phyloP scores from a whole-genome alignment of 2,113 vertebrate genomes.

The Ammodytes dubius region DNA sequence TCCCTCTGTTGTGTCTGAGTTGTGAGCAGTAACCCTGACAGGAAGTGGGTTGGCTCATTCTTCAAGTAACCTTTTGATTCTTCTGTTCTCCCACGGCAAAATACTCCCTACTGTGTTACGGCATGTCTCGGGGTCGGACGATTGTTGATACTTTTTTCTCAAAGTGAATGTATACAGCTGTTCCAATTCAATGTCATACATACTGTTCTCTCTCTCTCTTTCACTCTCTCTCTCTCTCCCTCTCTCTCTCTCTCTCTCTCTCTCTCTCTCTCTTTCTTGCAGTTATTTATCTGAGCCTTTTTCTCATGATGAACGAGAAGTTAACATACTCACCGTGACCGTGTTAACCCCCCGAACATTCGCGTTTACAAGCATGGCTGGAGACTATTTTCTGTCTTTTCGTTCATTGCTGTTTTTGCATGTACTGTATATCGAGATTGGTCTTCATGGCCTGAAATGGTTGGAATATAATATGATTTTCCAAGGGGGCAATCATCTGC shows the following conservation, averaged over 20 bases:
- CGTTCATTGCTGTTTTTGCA: not conserved
- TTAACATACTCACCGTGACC: not conserved
- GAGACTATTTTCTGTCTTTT: not conserved
- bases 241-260: too few relatives aligned
- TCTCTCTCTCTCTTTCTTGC: too few relatives aligned
- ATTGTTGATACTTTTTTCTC: conserved; percentile 32
- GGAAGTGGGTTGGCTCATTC: conserved; percentile 52
- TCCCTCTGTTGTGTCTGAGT: conserved; percentile 47
- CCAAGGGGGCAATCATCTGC: too few relatives aligned
- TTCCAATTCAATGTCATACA: conserved; percentile 2
- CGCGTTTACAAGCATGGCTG: not conserved
- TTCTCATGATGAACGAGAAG: not conserved
- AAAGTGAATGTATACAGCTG: conserved; percentile 38
- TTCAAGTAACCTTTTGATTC: conserved; percentile 49
- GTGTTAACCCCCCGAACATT: not conserved
- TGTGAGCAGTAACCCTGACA: conserved; percentile 65
- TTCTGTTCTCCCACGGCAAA: conserved; percentile 16
- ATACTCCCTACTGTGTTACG: conserved; percentile 24
- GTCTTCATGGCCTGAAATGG: not conserved
- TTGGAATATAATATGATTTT: not conserved
- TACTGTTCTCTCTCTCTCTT: not conserved
- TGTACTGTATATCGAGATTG: not conserved
- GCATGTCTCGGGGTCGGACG: conserved; percentile 6
- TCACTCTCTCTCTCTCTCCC: not conserved
- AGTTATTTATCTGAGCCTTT: too few relatives aligned